Evolutionary conservation across 1,140 invertebrate species (phyloP).

Genomic region (Temnothorax longispinosus): DNA sequence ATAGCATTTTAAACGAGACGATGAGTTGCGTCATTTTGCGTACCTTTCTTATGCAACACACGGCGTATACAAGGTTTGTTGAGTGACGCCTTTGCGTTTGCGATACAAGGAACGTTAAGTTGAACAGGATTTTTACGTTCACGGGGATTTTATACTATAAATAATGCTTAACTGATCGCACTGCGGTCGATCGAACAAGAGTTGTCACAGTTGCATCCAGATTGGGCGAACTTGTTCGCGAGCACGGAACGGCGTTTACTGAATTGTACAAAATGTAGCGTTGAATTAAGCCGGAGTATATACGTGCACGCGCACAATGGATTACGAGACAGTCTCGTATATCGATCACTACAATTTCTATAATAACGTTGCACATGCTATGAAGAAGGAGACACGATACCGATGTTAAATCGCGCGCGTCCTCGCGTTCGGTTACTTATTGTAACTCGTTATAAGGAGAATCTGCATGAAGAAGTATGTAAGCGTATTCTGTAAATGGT

Average conservation of each 20-base stretch:
- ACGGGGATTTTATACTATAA: conserved; percentile 16
- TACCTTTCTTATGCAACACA: conserved; percentile 17
- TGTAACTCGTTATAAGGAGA: conserved; percentile 20
- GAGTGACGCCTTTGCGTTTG: conserved; percentile 20
- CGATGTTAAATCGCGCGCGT: conserved; percentile 46
- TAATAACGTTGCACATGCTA: conserved; percentile 14
- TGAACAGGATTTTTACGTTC: conserved; percentile 38
- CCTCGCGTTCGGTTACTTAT: conserved; percentile 49
- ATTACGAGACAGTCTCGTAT: background rate
- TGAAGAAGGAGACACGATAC: background rate
- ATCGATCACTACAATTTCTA: conserved; percentile 33
- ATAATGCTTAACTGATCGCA: background rate
- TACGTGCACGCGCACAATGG: conserved; percentile 52
- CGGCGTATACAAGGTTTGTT: background rate
- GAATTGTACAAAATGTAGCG: conserved; percentile 71
- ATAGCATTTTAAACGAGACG: conserved; percentile 25
- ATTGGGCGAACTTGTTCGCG: background rate
- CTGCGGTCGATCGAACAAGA: background rate
- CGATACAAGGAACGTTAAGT: conserved; percentile 16
- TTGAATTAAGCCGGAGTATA: conserved; percentile 39
- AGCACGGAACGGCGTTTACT: conserved; percentile 58
- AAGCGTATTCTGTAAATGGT: conserved; percentile 38
- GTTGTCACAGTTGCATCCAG: background rate
- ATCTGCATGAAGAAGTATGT: conserved; percentile 30
- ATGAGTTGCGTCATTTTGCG: conserved; percentile 47